Evolutionary conservation across 1,140 invertebrate species (phyloP).

Genomic region (Drosophila mojavensis): DNA sequence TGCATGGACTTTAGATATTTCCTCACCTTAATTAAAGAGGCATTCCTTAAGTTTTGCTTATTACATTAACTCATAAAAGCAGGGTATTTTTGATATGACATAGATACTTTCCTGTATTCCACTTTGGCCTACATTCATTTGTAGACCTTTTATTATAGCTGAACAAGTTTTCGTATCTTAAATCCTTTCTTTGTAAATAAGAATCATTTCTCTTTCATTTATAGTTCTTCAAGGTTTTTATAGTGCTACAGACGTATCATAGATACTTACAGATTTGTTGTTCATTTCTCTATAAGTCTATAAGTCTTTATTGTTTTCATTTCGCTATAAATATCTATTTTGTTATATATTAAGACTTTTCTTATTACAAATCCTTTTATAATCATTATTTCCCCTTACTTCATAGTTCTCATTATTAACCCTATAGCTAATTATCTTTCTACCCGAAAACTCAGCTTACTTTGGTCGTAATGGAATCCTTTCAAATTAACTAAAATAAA

Average conservation of each 20-base stretch:
- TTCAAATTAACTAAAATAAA: conserved; percentile 9
- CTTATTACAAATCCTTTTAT: too few relatives aligned
- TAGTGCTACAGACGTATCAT: too few relatives aligned
- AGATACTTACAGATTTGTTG: too few relatives aligned
- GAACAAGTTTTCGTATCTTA: too few relatives aligned
- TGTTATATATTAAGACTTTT: too few relatives aligned
- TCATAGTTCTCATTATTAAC: not conserved
- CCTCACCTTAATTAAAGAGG: not conserved
- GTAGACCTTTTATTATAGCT: not conserved
- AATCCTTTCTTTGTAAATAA: too few relatives aligned
- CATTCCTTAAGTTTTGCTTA: not conserved
- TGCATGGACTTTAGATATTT: conserved; percentile 22
- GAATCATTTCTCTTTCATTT: too few relatives aligned
- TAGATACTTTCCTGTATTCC: not conserved
- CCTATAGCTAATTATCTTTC: not conserved
- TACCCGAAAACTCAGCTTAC: not conserved
- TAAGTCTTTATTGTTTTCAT: too few relatives aligned
- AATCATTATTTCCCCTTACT: too few relatives aligned
- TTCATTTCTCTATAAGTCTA: too few relatives aligned
- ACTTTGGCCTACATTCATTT: not conserved
- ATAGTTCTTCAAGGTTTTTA: too few relatives aligned
- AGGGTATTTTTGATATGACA: not conserved
- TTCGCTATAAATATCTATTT: too few relatives aligned
- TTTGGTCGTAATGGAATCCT: conserved; percentile 1
- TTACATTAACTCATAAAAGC: conserved; percentile 10